Evolutionary conservation across 1,140 invertebrate genomes (phyloP).

Genomic region (Heliconius himera): DNA sequence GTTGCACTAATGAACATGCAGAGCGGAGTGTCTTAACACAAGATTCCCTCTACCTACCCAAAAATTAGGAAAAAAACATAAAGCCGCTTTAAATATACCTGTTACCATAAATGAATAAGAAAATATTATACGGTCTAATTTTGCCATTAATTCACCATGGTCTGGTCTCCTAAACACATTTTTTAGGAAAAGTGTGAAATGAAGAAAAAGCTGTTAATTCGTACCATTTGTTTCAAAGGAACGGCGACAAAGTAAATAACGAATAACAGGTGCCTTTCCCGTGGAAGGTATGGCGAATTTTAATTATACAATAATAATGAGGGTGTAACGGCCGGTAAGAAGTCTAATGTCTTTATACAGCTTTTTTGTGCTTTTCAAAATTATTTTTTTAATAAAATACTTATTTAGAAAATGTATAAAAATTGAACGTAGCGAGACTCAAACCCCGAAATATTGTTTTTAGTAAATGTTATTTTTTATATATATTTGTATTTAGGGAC

Average conservation of each 20-base stretch:
- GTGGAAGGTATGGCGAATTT: slow-evolving; percentile 1
- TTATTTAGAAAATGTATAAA: too few species aligned
- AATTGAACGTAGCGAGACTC: too few species aligned
- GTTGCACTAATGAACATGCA: too few species aligned
- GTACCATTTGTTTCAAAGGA: background rate
- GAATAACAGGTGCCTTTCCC: slow-evolving; percentile 5
- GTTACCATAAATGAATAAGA: background rate
- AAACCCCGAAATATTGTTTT: background rate
- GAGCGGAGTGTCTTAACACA: too few species aligned
- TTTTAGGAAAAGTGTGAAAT: background rate
- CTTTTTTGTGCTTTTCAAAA: background rate
- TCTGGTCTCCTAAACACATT: background rate
- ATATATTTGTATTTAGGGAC: too few species aligned
- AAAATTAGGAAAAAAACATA: too few species aligned
- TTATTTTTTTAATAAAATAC: background rate
- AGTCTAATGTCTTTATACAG: background rate
- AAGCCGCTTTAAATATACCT: too few species aligned
- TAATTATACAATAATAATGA: slow-evolving; percentile 18
- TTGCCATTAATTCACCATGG: background rate
- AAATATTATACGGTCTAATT: background rate
- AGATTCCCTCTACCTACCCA: too few species aligned
- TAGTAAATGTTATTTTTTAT: too few species aligned
- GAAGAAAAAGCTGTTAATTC: background rate
- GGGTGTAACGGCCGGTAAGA: slow-evolving; percentile 2
- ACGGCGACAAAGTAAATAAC: slow-evolving; percentile 5